These are phyloP conservation scores for Carapus acus DNA, from an alignment of 2,797 vertebrate species.

Conservation along the genomic window DNA sequence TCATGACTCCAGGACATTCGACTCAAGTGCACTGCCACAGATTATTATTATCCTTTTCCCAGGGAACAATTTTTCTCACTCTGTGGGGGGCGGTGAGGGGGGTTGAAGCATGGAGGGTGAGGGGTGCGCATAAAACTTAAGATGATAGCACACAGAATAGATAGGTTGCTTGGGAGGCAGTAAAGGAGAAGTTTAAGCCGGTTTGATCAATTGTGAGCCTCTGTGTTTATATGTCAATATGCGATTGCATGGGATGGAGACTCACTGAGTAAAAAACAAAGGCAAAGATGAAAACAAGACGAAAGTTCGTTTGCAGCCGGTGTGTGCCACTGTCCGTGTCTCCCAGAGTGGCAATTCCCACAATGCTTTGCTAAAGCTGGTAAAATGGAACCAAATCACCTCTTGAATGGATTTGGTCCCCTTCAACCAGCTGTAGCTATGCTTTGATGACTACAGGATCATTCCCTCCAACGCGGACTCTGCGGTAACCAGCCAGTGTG, in stretches of 20 bases:
- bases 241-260: conserved; percentile 26
- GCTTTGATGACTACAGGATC: conserved; percentile 92
- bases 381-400: conserved; percentile 99
- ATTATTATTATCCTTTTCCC: conserved; percentile 76
- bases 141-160: conserved; percentile 57
- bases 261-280: conserved; percentile 3
- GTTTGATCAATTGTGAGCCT: conserved; percentile 51
- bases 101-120: too few relatives aligned
- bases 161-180: conserved; percentile 51
- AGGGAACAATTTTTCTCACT: conserved; percentile 63
- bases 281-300: background rate
- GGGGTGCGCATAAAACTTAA: conserved; percentile 52
- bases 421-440: conserved; percentile 99
- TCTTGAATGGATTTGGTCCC: conserved; percentile 99
- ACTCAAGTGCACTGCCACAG: conserved; percentile 72
- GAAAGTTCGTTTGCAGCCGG: conserved; percentile 12
- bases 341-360: conserved; percentile 51
- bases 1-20: conserved; percentile 73
- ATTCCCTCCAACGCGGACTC: conserved; percentile 34
- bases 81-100: conserved; percentile 47
- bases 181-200: conserved; percentile 49
- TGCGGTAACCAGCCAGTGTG: conserved; percentile 18
- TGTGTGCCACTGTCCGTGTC: too few relatives aligned
- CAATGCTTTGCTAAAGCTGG: conserved; percentile 99
- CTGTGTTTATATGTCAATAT: conserved; percentile 36